These are phyloP conservation scores for Caenorhabditis doughertyi DNA, from an alignment of 2,888 invertebrate genomes.

Conservation along the genomic window DNA sequence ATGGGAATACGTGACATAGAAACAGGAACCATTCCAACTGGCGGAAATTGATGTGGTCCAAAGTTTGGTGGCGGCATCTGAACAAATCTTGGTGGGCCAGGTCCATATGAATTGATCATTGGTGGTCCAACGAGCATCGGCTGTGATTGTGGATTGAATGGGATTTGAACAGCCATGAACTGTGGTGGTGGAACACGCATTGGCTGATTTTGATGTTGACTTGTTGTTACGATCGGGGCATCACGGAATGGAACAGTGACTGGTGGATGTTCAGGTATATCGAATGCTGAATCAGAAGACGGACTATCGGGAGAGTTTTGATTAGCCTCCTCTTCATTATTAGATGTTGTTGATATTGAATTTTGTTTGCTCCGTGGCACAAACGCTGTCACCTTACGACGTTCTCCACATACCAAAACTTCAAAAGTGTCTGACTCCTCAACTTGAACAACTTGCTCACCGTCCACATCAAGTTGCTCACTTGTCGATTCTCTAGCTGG, in stretches of 20 bases:
- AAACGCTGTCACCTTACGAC: slow-evolving; percentile 12
- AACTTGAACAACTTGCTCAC: too few species aligned
- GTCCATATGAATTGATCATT: too few species aligned
- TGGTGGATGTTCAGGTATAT: slow-evolving; percentile 30
- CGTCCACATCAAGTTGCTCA: too few species aligned
- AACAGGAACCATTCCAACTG: background rate
- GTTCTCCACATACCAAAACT: slow-evolving; percentile 1
- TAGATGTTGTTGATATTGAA: too few species aligned
- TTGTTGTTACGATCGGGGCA: background rate
- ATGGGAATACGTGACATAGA: slow-evolving; percentile 14
- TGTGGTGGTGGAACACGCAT: background rate
- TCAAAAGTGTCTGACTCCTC: slow-evolving; percentile 18
- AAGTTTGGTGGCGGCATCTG: background rate
- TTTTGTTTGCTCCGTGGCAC: background rate
- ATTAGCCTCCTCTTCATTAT: background rate
- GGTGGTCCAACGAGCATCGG: background rate
- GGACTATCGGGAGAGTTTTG: slow-evolving; percentile 1
- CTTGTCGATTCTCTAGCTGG: too few species aligned
- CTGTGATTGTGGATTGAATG: background rate
- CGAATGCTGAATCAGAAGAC: background rate
- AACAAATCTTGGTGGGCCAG: background rate
- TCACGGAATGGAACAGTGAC: slow-evolving; percentile 34
- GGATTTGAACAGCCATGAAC: too few species aligned
- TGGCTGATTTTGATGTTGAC: background rate
- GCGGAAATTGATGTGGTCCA: background rate